These are phyloP conservation scores for Drosophila tristis DNA, from an alignment of 1,140 invertebrate species.

Conservation along the genomic window DNA sequence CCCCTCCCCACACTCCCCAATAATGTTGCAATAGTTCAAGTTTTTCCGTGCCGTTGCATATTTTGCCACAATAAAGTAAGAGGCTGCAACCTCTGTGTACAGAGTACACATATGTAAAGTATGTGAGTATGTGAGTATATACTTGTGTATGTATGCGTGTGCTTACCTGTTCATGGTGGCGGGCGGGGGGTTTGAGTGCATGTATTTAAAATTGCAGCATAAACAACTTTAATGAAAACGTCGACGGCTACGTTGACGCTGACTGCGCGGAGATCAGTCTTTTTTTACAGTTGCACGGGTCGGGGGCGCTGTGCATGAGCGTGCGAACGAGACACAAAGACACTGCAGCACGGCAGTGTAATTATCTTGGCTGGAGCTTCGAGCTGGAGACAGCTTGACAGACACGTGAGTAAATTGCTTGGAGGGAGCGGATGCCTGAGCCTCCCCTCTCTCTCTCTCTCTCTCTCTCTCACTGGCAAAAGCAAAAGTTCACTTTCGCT, in stretches of 20 bases:
- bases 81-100: constrained; percentile 35
- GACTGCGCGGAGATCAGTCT: constrained; percentile 36
- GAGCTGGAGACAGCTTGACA: constrained; percentile 56
- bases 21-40: constrained; percentile 79
- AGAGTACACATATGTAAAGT: constrained; percentile 3
- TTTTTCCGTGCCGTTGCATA: constrained; percentile 76
- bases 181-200: constrained; percentile 12
- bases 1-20: constrained; percentile 11
- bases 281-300: constrained; percentile 54
- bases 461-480: constrained; percentile 35
- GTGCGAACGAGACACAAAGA: constrained; percentile 43
- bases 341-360: constrained; percentile 18
- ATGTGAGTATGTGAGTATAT: constrained; percentile 10
- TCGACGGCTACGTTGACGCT: constrained; percentile 28
- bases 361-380: constrained; percentile 66
- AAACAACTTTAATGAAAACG: constrained; percentile 80
- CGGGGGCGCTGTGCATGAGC: background rate
- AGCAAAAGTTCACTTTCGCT: constrained; percentile 80
- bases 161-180: constrained; percentile 80
- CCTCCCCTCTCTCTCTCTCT: background rate
- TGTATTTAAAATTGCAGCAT: constrained; percentile 79
- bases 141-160: constrained; percentile 21
- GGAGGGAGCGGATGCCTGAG: constrained; percentile 10
- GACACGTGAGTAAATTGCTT: constrained; percentile 78
- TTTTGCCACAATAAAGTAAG: constrained; percentile 60